Conservation (phyloP, 2,797 vertebrate species). For the Tympanoctomys barrerae region DNA sequence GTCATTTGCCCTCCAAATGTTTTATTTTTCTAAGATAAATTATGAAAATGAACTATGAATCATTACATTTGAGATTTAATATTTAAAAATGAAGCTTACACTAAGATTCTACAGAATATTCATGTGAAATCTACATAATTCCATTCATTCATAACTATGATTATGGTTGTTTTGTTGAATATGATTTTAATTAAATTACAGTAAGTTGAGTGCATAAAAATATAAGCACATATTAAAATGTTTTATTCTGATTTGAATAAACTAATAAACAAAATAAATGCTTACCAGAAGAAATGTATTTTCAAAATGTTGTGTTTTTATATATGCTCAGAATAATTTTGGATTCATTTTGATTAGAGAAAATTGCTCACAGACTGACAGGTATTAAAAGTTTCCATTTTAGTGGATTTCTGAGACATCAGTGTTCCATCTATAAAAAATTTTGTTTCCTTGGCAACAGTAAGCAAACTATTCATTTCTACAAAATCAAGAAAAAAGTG, state of each 20-base stretch:
- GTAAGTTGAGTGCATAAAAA: constrained; percentile 39
- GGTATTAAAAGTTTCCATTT: constrained; percentile 86
- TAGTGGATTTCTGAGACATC: constrained; percentile 86
- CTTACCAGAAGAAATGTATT: constrained; percentile 76
- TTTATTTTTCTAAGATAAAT: background rate
- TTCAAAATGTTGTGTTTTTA: constrained; percentile 85
- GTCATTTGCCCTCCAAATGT: background rate
- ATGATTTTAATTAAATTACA: constrained; percentile 34
- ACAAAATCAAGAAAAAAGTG: constrained; percentile 74
- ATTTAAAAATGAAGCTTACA: background rate
- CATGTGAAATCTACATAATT: background rate
- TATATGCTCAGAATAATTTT: constrained; percentile 87
- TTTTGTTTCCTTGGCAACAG: constrained; percentile 88
- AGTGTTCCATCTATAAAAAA: constrained; percentile 84
- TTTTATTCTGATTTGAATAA: constrained; percentile 73
- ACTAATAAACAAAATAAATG: constrained; percentile 64
- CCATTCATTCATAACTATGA: background rate
- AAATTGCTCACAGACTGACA: constrained; percentile 84
- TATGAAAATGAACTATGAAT: background rate
- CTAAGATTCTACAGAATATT: background rate
- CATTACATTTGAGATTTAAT: background rate
- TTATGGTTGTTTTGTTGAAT: background rate
- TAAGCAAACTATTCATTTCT: constrained; percentile 83
- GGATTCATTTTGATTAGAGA: constrained; percentile 87
- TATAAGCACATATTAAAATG: constrained; percentile 54